Conservation (phyloP, 2,113 vertebrate genomes). For the Mesembrinibis cayennensis region DNA sequence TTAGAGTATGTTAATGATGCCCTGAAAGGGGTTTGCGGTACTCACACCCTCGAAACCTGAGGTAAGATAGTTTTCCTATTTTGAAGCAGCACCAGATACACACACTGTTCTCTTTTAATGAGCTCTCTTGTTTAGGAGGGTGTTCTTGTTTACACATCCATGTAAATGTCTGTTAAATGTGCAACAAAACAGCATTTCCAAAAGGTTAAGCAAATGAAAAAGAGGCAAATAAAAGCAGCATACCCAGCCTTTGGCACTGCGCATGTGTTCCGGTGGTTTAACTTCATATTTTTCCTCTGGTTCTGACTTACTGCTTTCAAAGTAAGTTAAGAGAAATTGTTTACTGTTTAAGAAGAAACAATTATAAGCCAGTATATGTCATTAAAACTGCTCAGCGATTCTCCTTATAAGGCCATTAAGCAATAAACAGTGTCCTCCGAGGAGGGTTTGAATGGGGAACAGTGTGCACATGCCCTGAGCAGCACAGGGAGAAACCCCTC, state of each 20-base stretch:
- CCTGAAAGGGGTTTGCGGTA: background rate
- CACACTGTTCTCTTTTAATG: background rate
- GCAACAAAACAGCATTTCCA: background rate
- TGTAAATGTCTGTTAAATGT: background rate
- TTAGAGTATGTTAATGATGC: constrained; percentile 29
- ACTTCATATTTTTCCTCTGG: background rate
- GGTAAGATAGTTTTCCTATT: background rate
- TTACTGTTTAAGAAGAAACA: background rate
- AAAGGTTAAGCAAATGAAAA: background rate
- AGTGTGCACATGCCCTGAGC: background rate
- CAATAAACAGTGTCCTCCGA: background rate
- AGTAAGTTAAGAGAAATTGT: background rate
- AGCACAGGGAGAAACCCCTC: background rate
- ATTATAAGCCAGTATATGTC: background rate
- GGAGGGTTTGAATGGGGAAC: background rate
- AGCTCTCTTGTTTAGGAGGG: background rate
- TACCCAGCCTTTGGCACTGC: background rate
- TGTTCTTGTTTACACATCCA: background rate
- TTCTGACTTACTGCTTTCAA: background rate
- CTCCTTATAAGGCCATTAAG: background rate
- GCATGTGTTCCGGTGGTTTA: background rate
- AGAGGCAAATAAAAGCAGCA: background rate
- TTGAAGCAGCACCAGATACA: background rate
- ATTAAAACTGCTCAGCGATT: background rate
- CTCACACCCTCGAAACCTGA: background rate